Base-by-base conservation (phyloP, 2,888 invertebrate species). In the Suillia variegata region DNA sequence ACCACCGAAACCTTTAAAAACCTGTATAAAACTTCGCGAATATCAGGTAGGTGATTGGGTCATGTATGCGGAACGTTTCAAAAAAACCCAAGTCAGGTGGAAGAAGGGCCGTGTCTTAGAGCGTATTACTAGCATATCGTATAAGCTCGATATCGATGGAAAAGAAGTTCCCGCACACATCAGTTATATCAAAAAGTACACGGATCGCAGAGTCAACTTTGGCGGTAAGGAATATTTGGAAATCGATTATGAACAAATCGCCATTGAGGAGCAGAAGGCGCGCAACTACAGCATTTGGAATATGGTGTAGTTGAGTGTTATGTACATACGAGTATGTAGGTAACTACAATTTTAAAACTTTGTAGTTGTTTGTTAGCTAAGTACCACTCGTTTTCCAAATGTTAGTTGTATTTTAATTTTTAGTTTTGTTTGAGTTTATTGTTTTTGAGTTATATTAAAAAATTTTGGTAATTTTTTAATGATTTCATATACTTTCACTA, bases 201-300 rank as follows among this genome's bases (percentile, higher is more conserved):
- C 79, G 1, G 76, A 74, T 2, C 76, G 80, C 17, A 81, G 79
- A 63, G 80, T 81, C 6, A 77, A 76, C 33, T 81, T 81, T 50
- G 79, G 80, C 17, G 78, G 74, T 38, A 81, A 81, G 56, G 81
- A 81, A 64, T 81, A 81, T 67, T 68, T 81, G 58, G 81, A 81
- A 66, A 81, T 81, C 18, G 82, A 81, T 59, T 81, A 81, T 61
- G 80, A 78, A 42, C 82, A 81, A 62, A 74, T 81, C 54, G 79
- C 75, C 54, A 78, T 79, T 62, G 76, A 79, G 31, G 80, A 81
- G 62, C 61, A 70, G 47, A 71, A 77, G 57, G 75, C 71, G 63
- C 76, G 74, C 54, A 73, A 71, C 57, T 80, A 80, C 58, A 81
- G 80, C 69, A 81, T 81, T 73, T 81, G 81, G 81, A 80, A 80